Evolutionary conservation across 2,113 vertebrate genomes (phyloP).

Genomic region (Mirza zaza): DNA sequence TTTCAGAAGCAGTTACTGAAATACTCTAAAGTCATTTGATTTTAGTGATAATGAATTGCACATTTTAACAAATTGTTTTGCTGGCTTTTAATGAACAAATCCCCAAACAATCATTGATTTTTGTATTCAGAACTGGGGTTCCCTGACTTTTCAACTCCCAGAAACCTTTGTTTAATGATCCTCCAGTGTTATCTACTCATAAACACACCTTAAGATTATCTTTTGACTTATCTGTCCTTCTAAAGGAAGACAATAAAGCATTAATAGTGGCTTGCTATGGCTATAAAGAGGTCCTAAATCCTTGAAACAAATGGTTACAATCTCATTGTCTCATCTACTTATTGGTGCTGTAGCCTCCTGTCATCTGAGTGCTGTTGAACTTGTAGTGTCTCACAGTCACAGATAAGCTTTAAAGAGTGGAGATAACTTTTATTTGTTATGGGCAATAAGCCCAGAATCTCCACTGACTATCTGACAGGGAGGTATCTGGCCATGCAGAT

Average conservation of each 20-base stretch:
- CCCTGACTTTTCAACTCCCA: background rate
- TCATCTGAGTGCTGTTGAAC: slow-evolving; percentile 80
- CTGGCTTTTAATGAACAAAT: slow-evolving; percentile 29
- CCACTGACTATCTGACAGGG: slow-evolving; percentile 79
- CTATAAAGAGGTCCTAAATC: slow-evolving; percentile 82
- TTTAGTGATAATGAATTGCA: background rate
- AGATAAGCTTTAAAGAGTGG: slow-evolving; percentile 83
- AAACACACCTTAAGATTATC: slow-evolving; percentile 65
- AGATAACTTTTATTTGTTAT: slow-evolving; percentile 86
- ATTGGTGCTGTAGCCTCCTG: slow-evolving; percentile 74
- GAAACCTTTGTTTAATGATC: slow-evolving; percentile 55
- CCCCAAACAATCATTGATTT: background rate
- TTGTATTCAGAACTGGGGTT: background rate
- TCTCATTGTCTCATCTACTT: slow-evolving; percentile 86
- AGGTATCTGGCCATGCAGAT: slow-evolving; percentile 70
- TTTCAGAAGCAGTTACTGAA: slow-evolving; percentile 14
- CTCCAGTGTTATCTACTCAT: background rate
- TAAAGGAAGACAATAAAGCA: slow-evolving; percentile 79
- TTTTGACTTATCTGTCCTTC: slow-evolving; percentile 81
- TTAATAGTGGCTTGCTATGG: slow-evolving; percentile 71
- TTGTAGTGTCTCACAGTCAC: slow-evolving; percentile 77
- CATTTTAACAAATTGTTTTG: background rate
- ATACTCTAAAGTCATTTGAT: background rate
- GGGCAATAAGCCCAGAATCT: slow-evolving; percentile 84
- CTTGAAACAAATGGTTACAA: slow-evolving; percentile 86